These are phyloP conservation scores for Catharus bicknelli DNA, from an alignment of 2,113 vertebrate genomes.

Conservation along the genomic window DNA sequence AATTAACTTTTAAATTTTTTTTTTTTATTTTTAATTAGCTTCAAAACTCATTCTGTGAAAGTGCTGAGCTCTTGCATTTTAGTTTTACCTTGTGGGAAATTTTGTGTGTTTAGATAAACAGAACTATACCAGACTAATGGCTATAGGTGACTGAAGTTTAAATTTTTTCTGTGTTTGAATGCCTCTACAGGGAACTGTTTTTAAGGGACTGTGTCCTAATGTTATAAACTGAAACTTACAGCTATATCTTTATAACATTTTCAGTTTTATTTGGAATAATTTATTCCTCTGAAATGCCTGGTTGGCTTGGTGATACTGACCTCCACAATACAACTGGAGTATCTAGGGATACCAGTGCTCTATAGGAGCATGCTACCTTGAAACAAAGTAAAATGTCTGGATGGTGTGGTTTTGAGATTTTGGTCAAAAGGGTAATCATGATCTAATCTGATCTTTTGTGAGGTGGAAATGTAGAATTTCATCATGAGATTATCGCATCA, in stretches of 20 bases:
- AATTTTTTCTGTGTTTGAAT: neutral
- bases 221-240: neutral
- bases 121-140: neutral
- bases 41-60: neutral
- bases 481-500: neutral
- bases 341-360: neutral
- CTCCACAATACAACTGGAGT: neutral
- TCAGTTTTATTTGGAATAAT: neutral
- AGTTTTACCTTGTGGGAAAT: neutral
- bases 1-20: neutral
- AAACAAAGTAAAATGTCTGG: neutral
- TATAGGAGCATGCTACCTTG: neutral
- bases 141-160: neutral
- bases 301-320: neutral
- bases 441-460: neutral
- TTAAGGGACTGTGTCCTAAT: neutral
- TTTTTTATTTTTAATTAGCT: neutral
- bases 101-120: neutral
- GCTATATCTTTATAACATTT: neutral
- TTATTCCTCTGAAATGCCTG: neutral
- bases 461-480: neutral
- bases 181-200: neutral
- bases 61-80: neutral
- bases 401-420: neutral
- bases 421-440: neutral